A percentile compares a stretch with the other conserved stretches of the same genome.
These are phyloP conservation scores for Microcebus lehilahytsara DNA, from an alignment of 2,113 vertebrate genomes.

Conservation along the genomic window DNA sequence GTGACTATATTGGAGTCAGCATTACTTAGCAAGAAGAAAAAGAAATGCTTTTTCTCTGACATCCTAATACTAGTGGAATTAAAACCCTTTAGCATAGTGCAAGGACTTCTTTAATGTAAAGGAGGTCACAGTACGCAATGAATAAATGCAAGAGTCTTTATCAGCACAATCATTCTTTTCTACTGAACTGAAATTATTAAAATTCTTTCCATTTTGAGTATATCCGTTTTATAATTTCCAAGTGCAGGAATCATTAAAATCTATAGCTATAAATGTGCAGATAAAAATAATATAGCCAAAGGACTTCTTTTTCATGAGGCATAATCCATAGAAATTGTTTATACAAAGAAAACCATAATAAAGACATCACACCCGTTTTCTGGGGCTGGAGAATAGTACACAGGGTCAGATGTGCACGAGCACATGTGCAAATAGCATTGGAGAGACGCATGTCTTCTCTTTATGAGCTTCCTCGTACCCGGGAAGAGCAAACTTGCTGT, in stretches of 20 bases:
- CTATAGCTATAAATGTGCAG: background rate
- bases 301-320: background rate
- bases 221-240: background rate
- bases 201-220: background rate
- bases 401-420: background rate
- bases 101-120: background rate
- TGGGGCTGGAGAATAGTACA: background rate
- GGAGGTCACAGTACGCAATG: background rate
- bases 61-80: background rate
- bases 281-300: background rate
- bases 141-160: constrained; percentile 1
- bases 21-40: background rate
- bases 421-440: background rate
- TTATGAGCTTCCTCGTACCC: background rate
- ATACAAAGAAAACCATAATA: background rate
- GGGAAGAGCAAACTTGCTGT: background rate
- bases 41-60: background rate
- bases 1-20: background rate
- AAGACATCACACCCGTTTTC: background rate
- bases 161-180: background rate
- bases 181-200: background rate
- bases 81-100: background rate
- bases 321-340: background rate
- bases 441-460: background rate
- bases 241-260: background rate